These are phyloP conservation scores for Motacilla alba DNA, from an alignment of 2,113 vertebrate genomes.

Conservation along the genomic window DNA sequence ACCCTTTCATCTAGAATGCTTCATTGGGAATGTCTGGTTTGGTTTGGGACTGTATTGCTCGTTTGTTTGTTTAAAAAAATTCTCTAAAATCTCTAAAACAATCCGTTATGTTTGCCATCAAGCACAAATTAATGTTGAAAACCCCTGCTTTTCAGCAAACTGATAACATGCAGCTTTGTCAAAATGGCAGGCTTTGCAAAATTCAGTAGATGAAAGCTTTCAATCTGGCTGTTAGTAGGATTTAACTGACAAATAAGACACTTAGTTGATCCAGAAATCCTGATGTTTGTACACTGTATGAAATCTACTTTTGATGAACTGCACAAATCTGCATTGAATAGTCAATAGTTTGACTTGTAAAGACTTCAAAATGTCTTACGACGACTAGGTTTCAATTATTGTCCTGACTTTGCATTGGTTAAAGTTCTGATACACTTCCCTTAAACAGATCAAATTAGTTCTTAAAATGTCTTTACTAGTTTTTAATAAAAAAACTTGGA, in stretches of 20 bases:
- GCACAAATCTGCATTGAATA: not conserved
- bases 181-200: not conserved
- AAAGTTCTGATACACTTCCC: not conserved
- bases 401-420: not conserved
- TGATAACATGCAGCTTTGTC: not conserved
- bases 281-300: not conserved
- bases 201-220: not conserved
- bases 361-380: not conserved
- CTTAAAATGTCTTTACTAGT: not conserved
- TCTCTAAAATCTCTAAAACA: not conserved
- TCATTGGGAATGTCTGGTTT: not conserved
- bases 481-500: not conserved
- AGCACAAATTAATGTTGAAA: not conserved
- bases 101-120: not conserved
- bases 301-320: not conserved
- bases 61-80: not conserved
- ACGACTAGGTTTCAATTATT: fast-evolving
- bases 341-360: not conserved
- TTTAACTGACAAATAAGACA: not conserved
- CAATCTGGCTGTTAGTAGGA: not conserved
- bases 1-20: not conserved
- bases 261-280: not conserved
- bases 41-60: not conserved
- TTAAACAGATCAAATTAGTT: not conserved
- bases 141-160: not conserved